phyloP scores from a whole-genome alignment of 64 coral and sea anemone species.

The Dendrophyllia cribrosa region DNA sequence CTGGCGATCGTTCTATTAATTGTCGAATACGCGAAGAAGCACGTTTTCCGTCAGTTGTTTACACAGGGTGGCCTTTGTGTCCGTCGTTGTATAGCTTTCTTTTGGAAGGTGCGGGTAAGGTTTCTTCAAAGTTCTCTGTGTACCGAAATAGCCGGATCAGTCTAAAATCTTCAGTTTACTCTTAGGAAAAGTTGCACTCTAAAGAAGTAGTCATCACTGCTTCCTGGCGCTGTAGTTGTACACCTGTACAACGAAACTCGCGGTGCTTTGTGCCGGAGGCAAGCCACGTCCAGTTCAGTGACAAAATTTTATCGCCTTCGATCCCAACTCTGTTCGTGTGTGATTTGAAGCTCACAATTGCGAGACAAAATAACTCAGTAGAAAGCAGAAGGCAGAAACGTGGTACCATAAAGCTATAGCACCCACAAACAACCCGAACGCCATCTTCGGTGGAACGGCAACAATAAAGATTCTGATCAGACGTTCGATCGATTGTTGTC shows the following conservation, averaged over 20 bases:
- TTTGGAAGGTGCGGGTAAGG: background rate
- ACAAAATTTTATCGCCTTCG: background rate
- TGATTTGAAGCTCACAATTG: slow-evolving; percentile 59
- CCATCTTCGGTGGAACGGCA: slow-evolving; percentile 58
- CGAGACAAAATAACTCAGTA: slow-evolving; percentile 94
- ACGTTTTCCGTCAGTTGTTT: slow-evolving; percentile 17
- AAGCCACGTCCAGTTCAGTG: background rate
- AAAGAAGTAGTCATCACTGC: too few species aligned
- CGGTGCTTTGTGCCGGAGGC: too few species aligned
- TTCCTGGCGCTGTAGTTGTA: too few species aligned
- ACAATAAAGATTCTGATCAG: background rate
- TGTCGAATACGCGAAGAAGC: background rate
- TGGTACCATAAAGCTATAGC: slow-evolving; percentile 97
- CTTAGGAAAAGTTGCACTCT: too few species aligned
- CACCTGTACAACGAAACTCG: too few species aligned
- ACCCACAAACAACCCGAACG: slow-evolving; percentile 93
- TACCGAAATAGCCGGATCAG: too few species aligned
- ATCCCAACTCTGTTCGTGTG: background rate
- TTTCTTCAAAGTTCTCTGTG: background rate
- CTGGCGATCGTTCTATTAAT: background rate
- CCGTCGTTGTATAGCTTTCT: background rate
- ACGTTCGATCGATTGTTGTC: background rate
- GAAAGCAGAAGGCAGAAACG: slow-evolving; percentile 94
- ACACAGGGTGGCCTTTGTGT: background rate
- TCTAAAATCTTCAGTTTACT: too few species aligned